Evolutionary conservation across 1,140 invertebrate genomes (phyloP).

Genomic region (Meloidogyne floridensis): DNA sequence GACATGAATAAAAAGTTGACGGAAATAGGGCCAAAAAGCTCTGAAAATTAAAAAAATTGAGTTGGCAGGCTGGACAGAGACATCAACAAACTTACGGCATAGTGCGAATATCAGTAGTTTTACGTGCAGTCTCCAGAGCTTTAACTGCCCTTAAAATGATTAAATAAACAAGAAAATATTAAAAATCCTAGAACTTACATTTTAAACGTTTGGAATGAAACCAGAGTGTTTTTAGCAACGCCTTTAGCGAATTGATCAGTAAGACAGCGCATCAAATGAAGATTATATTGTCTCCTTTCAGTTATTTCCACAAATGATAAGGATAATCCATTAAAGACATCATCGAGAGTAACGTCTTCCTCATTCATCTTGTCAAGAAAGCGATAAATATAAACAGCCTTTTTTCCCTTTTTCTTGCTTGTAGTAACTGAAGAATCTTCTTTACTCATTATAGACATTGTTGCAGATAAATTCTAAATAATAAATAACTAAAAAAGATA

Average conservation of each 20-base stretch:
- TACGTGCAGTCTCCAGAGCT: not conserved
- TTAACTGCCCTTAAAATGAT: not conserved
- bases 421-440: not conserved
- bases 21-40: not conserved
- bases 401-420: not conserved
- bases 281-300: not conserved
- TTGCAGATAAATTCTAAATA: not conserved
- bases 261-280: not conserved
- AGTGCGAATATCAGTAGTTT: not conserved
- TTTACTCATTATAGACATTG: conserved; percentile 1
- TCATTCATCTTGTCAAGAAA: not conserved
- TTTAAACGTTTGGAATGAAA: not conserved
- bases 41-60: not conserved
- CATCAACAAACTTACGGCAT: not conserved
- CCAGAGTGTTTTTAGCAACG: not conserved
- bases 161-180: no score
- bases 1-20: not conserved
- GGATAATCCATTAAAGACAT: not conserved
- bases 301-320: not conserved
- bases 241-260: not conserved
- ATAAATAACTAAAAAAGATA: not conserved
- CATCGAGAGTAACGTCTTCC: not conserved
- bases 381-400: not conserved
- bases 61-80: no score
- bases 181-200: not conserved